Evolutionary conservation across 2,113 vertebrate species (phyloP), one percentile per base, ranked within the genome.

Genomic region (Morone saxatilis): DNA sequence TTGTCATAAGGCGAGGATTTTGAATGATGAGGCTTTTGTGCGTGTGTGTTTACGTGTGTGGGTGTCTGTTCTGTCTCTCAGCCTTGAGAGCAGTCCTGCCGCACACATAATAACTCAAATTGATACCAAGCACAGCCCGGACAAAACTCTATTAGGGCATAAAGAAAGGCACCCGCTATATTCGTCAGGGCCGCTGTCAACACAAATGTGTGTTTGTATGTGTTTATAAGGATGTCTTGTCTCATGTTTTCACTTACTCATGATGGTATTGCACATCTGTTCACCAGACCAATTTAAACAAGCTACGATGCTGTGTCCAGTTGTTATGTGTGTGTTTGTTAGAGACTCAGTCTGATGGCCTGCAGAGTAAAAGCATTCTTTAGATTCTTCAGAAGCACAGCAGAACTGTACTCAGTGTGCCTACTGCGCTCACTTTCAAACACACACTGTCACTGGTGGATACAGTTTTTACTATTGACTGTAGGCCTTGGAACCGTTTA

Each of bases 331-430:
- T 88, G 88, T 86, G 89, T 89, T 56, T 69, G 85, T 84, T n/a
- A 14, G 87, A 80, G 84, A 84, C 22, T 43, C 63, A 12, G 80
- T 20, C 69, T 69, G 90, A 86, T 80, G 89, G 86, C 92, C 91
- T 78, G 91, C 89, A 83, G 93, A 89, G 94, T 89, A 87, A 90
- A 91, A 90, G 89, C 92, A 94, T 95, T 95, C 94, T 10, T 89
- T 17, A 22, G 87, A 95, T 94, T 93, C 91, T 89, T 89, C 76
- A 88, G 91, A 68, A 89, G 83, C 88, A 89, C 59, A 88, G 83
- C 91, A 88, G 85, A 89, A 87, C 89, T 85, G 86, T 51, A 56
- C 73, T 81, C 82, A 6, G 73, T 51, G 65, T 85, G 71, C 86
- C 84, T 17, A 70, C 86, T 77, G 80, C 3, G 38, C 68, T 71